Base-by-base conservation (phyloP, 2,888 invertebrate species). In the Steromphala cineraria region DNA sequence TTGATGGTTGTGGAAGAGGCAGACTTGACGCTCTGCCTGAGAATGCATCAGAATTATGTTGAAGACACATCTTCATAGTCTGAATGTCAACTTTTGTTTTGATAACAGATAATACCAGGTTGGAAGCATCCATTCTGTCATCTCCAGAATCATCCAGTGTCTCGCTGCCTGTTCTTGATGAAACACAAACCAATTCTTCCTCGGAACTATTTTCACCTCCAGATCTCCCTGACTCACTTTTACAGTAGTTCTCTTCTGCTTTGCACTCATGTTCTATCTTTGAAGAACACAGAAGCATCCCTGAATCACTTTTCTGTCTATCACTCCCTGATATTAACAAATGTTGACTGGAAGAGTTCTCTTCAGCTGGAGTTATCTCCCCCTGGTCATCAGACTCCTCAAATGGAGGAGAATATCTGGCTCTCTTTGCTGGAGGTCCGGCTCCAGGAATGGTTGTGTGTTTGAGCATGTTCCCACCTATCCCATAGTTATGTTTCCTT, bases 341-440 rank as follows among this genome's bases (percentile, higher is more conserved):
- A 55, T 55, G n/a, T 55, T 8, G 4, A 4, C 56, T 56, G 56
- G 3, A 21, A 55, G 55, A 8, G 7, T 28, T 67, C 36, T 67
- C 36, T 36, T 36, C 24, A 28, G 13, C 17, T n/a, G 28, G 67
- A 28, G 3, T 67, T 31, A 2, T 67, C n/a, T 24, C 36, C 5
- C 36, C 28, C 31, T 17, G n/a, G 31, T 19, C 62, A 19, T 3
- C n/a, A 36, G 10, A 40, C 40, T n/a, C 36, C 56, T 78, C 40
- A 36, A 36, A 78, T 62, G 19, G 78, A 36, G 56, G 52, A 28
- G 28, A 52, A 67, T 79, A 79, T 53, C 53, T 67, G 53, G 79
- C 79, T 36, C 71, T 79, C 71, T 79, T 79, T n/a, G 71, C 52
- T 40, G 79, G 79, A 31, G 79, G 79, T 75, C 28, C 75, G 0